A percentile compares a stretch with the other conserved stretches of the same genome.
Conservation (phyloP, 92 coral and sea anemone species). For the Porites divaricata region DNA sequence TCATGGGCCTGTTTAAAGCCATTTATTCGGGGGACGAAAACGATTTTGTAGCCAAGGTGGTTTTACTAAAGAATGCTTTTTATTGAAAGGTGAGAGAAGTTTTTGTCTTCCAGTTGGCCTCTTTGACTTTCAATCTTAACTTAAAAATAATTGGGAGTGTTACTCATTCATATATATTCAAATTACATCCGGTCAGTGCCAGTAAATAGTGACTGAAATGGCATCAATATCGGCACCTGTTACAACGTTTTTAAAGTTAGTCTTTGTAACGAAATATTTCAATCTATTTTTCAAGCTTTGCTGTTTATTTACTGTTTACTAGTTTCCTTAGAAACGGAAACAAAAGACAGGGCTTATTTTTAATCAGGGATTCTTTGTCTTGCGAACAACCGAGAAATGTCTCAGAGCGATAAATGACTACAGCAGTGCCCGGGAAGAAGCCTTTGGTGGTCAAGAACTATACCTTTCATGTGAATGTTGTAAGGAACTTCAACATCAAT, state of each 20-base stretch:
- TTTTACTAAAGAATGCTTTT: too few species aligned
- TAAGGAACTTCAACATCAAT: too few species aligned
- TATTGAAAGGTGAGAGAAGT: not conserved
- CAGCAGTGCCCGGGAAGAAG: too few species aligned
- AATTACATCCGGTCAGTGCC: not conserved
- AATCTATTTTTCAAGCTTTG: not conserved
- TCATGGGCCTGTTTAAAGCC: not conserved
- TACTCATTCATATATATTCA: not conserved
- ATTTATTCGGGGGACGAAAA: not conserved
- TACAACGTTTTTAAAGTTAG: too few species aligned
- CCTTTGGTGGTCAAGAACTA: too few species aligned
- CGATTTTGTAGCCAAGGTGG: not conserved
- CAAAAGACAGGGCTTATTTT: not conserved
- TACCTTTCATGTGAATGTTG: too few species aligned
- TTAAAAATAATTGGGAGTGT: not conserved
- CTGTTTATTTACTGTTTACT: slow-evolving; percentile 22
- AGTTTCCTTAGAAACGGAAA: slow-evolving; percentile 25
- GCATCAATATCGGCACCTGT: not conserved
- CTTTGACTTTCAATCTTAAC: not conserved
- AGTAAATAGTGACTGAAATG: not conserved
- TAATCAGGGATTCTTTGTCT: not conserved
- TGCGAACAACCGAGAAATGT: not conserved
- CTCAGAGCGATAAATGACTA: too few species aligned
- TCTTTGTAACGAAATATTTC: too few species aligned
- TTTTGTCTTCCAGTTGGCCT: not conserved